Evolutionary conservation across 2,888 invertebrate species (phyloP).

Genomic region (Endomychus coccineus): DNA sequence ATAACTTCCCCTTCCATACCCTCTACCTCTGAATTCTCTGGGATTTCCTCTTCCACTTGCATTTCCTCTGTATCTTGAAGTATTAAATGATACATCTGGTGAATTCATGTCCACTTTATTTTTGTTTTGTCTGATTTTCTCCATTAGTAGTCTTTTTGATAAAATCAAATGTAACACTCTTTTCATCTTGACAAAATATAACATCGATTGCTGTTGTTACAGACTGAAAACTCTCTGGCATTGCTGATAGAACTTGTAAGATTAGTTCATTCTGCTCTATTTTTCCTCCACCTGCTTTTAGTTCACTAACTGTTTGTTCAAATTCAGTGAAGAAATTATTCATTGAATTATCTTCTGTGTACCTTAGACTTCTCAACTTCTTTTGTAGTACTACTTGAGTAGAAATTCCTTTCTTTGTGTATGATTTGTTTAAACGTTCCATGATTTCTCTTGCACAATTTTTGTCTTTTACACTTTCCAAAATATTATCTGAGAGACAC

Average conservation of each 20-base stretch:
- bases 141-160: constrained; percentile 10
- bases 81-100: not conserved
- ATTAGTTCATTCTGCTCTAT: not conserved
- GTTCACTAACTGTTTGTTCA: constrained; percentile 14
- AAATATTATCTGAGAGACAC: constrained; percentile 15
- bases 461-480: constrained; percentile 14
- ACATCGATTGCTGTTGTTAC: constrained; percentile 13
- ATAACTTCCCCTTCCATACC: not conserved
- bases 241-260: not conserved
- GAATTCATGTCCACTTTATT: constrained; percentile 1
- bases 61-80: constrained; percentile 1
- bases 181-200: constrained; percentile 7
- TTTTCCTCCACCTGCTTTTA: constrained; percentile 13
- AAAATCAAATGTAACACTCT: constrained; percentile 7
- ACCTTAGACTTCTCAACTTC: constrained; percentile 11
- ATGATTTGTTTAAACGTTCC: constrained; percentile 7
- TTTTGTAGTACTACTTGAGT: constrained; percentile 13
- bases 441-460: constrained; percentile 14
- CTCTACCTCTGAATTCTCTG: constrained; percentile 2
- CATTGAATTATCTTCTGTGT: constrained; percentile 3
- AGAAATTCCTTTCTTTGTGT: constrained; percentile 12
- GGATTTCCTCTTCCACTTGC: not conserved
- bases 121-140: constrained; percentile 10
- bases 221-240: not conserved
- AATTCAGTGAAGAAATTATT: constrained; percentile 13